A percentile compares a stretch with the other conserved stretches of the same genome.
phyloP scores from a whole-genome alignment of 2,888 invertebrate genomes.

The Limnephilus auricula region DNA sequence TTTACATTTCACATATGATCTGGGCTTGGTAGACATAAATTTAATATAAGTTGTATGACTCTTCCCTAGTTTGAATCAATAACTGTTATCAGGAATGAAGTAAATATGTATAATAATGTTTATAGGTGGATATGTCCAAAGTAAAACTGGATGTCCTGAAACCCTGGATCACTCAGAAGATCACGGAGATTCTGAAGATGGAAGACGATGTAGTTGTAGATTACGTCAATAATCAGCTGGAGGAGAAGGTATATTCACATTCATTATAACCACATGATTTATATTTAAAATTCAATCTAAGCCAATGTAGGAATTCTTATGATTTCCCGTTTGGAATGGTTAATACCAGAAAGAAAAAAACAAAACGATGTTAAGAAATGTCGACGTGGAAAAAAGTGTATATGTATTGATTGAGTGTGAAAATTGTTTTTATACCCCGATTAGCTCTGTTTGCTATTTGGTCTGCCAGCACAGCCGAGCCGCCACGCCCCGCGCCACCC shows the following conservation, averaged over 20 bases:
- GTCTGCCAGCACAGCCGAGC: slow-evolving; percentile 69
- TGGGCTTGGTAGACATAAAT: background rate
- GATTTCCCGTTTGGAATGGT: slow-evolving; percentile 40
- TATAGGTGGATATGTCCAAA: slow-evolving; percentile 97
- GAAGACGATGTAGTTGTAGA: slow-evolving; percentile 99
- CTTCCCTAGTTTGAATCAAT: background rate
- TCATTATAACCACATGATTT: slow-evolving; percentile 32
- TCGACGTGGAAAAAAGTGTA: slow-evolving; percentile 70
- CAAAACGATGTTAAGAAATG: slow-evolving; percentile 74
- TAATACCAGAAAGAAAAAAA: slow-evolving; percentile 69
- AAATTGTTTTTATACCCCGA: slow-evolving; percentile 78
- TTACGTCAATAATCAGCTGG: slow-evolving; percentile 98
- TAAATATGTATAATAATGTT: background rate
- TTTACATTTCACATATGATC: background rate
- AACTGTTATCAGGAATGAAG: slow-evolving; percentile 56
- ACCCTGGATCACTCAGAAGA: slow-evolving; percentile 98
- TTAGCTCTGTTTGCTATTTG: slow-evolving; percentile 70
- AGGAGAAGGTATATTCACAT: slow-evolving; percentile 86
- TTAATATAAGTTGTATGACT: background rate
- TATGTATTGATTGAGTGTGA: slow-evolving; percentile 77
- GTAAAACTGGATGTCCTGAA: slow-evolving; percentile 98
- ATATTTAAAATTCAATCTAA: slow-evolving; percentile 48
- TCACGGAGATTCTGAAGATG: slow-evolving; percentile 96
- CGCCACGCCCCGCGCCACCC: slow-evolving; percentile 71
- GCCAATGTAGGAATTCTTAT: slow-evolving; percentile 38